Evolutionary conservation across 2,113 vertebrate species (phyloP).

Genomic region (Pica pica): DNA sequence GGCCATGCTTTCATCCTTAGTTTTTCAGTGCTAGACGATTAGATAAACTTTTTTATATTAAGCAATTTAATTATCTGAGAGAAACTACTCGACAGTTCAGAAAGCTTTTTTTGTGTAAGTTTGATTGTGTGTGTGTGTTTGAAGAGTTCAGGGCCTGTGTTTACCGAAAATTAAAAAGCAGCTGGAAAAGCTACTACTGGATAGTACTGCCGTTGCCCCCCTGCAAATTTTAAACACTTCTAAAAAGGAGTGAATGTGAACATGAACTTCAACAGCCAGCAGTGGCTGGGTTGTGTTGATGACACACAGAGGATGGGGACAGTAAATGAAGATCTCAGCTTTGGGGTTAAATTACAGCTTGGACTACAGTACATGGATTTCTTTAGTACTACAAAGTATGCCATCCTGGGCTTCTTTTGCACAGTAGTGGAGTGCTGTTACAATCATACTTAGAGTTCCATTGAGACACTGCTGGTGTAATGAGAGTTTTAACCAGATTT

Average conservation of each 20-base stretch:
- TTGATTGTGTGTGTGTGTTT: neutral
- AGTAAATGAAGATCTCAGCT: neutral
- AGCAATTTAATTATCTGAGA: neutral
- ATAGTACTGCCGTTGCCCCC: neutral
- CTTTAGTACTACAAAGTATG: neutral
- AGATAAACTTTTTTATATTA: conserved; percentile 15
- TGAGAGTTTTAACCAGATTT: neutral
- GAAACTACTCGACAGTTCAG: neutral
- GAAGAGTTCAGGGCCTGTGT: conserved; percentile 9
- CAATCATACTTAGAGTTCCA: neutral
- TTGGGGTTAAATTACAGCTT: neutral
- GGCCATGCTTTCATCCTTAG: conserved; percentile 34
- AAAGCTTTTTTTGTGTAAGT: conserved; percentile 13
- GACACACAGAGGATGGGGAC: neutral
- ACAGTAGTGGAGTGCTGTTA: neutral
- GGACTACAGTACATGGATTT: neutral
- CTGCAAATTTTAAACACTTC: neutral
- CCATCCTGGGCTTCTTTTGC: neutral
- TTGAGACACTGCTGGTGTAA: neutral
- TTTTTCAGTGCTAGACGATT: conserved; percentile 21
- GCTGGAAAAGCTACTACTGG: neutral
- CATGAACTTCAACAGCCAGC: neutral
- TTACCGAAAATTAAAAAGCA: neutral
- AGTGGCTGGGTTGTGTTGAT: neutral
- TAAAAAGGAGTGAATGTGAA: neutral